Evolutionary conservation across 1,140 invertebrate species (phyloP).

Genomic region (Eumaeus atala): DNA sequence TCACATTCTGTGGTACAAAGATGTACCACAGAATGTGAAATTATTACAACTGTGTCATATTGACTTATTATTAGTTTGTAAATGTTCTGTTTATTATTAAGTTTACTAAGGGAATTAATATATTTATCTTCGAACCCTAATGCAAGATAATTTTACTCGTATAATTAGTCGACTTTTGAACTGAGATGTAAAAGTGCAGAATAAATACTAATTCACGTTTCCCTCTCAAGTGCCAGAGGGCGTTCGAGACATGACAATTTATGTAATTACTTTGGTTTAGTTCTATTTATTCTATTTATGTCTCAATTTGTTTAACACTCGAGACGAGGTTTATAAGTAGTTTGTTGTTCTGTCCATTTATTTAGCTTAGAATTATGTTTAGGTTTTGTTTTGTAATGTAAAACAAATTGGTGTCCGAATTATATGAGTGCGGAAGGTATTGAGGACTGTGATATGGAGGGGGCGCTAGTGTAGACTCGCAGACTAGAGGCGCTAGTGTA

Average conservation of each 20-base stretch:
- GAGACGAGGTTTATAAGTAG: slow-evolving; percentile 22
- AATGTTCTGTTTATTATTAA: too few relatives aligned
- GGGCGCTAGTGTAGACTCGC: background rate
- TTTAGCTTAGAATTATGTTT: slow-evolving; percentile 21
- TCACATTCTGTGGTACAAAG: too few relatives aligned
- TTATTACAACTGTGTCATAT: too few relatives aligned
- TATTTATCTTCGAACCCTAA: too few relatives aligned
- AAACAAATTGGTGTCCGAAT: slow-evolving; percentile 19
- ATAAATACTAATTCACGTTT: slow-evolving; percentile 24
- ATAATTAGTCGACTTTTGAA: too few relatives aligned
- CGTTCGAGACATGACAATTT: slow-evolving; percentile 60
- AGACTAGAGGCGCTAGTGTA: background rate
- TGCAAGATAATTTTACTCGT: too few relatives aligned
- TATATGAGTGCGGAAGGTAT: slow-evolving; percentile 31
- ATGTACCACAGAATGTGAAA: too few relatives aligned
- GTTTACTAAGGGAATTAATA: too few relatives aligned
- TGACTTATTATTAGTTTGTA: too few relatives aligned
- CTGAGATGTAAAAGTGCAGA: too few relatives aligned
- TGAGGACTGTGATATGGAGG: slow-evolving; percentile 45
- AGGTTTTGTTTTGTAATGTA: slow-evolving; percentile 21
- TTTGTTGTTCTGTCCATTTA: slow-evolving; percentile 28
- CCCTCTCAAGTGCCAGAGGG: slow-evolving; percentile 62
- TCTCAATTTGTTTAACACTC: slow-evolving; percentile 18
- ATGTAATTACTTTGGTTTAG: slow-evolving; percentile 42
- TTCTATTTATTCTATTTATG: slow-evolving; percentile 65